Conservation (phyloP, 2,888 invertebrate genomes). For the Drosophila koepferae region DNA sequence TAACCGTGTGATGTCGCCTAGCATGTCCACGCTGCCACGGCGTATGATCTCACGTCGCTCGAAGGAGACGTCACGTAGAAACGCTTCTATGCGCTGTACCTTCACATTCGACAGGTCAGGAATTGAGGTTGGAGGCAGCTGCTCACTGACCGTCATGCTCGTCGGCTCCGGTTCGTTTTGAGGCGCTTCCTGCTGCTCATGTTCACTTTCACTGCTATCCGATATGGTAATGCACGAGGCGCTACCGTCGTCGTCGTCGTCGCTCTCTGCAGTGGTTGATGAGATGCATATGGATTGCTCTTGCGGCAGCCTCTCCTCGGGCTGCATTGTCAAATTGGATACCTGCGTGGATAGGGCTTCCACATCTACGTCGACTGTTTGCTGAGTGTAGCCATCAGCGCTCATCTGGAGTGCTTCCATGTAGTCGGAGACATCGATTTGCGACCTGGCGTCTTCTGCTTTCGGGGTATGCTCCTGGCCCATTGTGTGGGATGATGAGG, state of each 20-base stretch:
- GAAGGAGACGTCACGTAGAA: conserved; percentile 81
- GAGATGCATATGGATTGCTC: conserved; percentile 57
- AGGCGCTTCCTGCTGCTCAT: conserved; percentile 26
- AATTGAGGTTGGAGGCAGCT: background rate
- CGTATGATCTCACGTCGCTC: conserved; percentile 54
- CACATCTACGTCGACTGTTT: conserved; percentile 38
- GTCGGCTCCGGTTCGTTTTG: conserved; percentile 5
- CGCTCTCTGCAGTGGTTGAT: conserved; percentile 42
- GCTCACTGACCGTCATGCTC: conserved; percentile 54
- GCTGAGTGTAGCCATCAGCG: conserved; percentile 57
- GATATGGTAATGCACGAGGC: conserved; percentile 64
- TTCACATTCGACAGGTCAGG: conserved; percentile 53
- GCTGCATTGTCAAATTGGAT: conserved; percentile 61
- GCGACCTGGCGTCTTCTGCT: background rate
- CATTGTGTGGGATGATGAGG: conserved; percentile 15
- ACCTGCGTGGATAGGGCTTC: conserved; percentile 69
- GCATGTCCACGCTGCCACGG: conserved; percentile 25
- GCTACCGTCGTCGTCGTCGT: conserved; percentile 16
- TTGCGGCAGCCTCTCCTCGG: conserved; percentile 23
- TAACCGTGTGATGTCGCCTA: conserved; percentile 40
- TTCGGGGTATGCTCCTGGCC: conserved; percentile 16
- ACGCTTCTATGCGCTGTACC: conserved; percentile 79
- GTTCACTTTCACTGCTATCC: conserved; percentile 52
- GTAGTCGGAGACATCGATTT: conserved; percentile 48
- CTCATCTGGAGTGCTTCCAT: conserved; percentile 81